These are phyloP conservation scores for Dendrolimus punctatus DNA, from an alignment of 1,140 invertebrate species.

Conservation along the genomic window DNA sequence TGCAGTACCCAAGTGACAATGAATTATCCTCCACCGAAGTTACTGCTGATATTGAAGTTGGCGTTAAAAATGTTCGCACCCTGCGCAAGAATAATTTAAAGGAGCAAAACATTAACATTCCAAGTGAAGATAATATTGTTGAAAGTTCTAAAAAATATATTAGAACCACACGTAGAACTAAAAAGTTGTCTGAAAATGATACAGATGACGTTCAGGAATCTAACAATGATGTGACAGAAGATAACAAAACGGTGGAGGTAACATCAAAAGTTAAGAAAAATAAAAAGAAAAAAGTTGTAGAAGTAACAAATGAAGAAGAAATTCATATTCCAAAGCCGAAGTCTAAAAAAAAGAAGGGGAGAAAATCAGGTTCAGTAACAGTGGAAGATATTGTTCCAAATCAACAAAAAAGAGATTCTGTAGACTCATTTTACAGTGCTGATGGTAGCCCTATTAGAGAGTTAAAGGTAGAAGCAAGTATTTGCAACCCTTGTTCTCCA, in stretches of 20 bases:
- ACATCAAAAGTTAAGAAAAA: slow-evolving; percentile 13
- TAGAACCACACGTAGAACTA: slow-evolving; percentile 21
- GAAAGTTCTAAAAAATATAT: slow-evolving; percentile 12
- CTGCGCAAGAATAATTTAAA: slow-evolving; percentile 37
- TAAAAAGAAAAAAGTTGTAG: slow-evolving; percentile 15
- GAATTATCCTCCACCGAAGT: slow-evolving; percentile 7
- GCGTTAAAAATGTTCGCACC: slow-evolving; percentile 11
- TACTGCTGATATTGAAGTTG: slow-evolving; percentile 2
- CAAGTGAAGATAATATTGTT: slow-evolving; percentile 11
- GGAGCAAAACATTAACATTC: slow-evolving; percentile 27
- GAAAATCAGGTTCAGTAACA: slow-evolving; percentile 19
- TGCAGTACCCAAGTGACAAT: slow-evolving; percentile 40
- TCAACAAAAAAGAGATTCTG: slow-evolving; percentile 14
- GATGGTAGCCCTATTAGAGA: slow-evolving; percentile 31
- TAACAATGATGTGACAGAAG: no score
- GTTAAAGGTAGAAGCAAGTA: no score
- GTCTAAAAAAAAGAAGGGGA: slow-evolving; percentile 29
- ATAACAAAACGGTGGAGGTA: neutral
- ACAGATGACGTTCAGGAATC: no score
- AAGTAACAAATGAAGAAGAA: no score
- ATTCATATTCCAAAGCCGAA: slow-evolving; percentile 27
- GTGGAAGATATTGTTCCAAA: slow-evolving; percentile 7
- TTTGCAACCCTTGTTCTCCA: no score
- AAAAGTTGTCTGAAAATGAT: slow-evolving; percentile 13
- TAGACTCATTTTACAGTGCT: slow-evolving; percentile 55